A percentile compares a stretch with the other conserved stretches of the same genome.
Evolutionary conservation across 2,113 vertebrate species (phyloP).

Genomic region (Xenopus borealis): DNA sequence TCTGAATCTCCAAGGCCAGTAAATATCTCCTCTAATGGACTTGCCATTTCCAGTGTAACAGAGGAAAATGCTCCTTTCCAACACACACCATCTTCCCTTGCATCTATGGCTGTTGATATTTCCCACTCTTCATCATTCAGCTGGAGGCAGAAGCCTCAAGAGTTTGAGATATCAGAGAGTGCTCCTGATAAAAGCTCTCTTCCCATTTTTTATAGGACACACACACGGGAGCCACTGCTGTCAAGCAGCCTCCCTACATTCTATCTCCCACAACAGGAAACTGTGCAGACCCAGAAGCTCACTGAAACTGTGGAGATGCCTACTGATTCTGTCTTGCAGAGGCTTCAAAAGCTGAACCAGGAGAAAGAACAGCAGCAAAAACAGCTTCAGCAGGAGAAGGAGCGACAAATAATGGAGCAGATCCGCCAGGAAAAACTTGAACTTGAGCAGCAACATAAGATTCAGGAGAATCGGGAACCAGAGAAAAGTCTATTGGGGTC

Average conservation of each 20-base stretch:
- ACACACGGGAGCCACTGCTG: conserved; percentile 59
- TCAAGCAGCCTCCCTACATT: conserved; percentile 83
- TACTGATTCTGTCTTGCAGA: conserved; percentile 70
- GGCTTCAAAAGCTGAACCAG: conserved; percentile 82
- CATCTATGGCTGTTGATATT: conserved; percentile 50
- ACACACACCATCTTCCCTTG: conserved; percentile 50
- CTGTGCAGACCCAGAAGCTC: conserved; percentile 46
- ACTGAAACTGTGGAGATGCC: conserved; percentile 31
- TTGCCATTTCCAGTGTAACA: background rate
- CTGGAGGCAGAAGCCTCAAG: conserved; percentile 43
- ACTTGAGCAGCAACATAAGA: conserved; percentile 78
- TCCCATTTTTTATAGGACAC: conserved; percentile 48
- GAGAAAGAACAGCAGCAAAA: conserved; percentile 86
- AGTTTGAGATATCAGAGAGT: conserved; percentile 49
- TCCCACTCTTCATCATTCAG: background rate
- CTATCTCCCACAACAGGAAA: conserved; percentile 75
- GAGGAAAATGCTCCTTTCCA: background rate
- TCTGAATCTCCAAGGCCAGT: background rate
- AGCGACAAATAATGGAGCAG: conserved; percentile 94
- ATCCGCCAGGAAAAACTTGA: conserved; percentile 87
- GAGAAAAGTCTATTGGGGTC: conserved; percentile 42
- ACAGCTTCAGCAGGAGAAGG: conserved; percentile 81
- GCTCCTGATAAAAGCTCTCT: conserved; percentile 43
- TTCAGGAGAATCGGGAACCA: conserved; percentile 68
- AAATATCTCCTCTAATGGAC: conserved; percentile 28